phyloP scores from a whole-genome alignment of 2,797 vertebrate species.

The Molossus molossus region DNA sequence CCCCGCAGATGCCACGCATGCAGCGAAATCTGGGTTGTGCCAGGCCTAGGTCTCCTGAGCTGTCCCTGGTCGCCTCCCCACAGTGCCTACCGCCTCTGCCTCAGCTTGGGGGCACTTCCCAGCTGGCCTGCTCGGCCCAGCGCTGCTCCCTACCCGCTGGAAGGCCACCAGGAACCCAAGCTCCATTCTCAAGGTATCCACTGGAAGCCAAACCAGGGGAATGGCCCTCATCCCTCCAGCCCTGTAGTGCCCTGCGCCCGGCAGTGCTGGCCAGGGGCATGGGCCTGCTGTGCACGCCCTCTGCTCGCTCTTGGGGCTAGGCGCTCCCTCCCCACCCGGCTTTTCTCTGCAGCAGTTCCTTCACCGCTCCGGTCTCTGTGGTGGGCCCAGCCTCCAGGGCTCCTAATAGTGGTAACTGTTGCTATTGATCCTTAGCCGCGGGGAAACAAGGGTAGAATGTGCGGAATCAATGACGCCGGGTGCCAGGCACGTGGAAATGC shows the following conservation, averaged over 20 bases:
- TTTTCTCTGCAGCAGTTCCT: background rate
- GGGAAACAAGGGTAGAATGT: background rate
- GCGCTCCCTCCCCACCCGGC: background rate
- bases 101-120: background rate
- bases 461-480: background rate
- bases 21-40: rapidly evolving
- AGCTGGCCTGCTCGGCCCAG: background rate
- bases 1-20: background rate
- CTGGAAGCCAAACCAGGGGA: background rate
- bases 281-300: background rate
- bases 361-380: background rate
- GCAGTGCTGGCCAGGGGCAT: rapidly evolving
- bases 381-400: background rate
- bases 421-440: background rate
- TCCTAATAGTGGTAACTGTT: background rate
- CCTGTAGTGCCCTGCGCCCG: rapidly evolving
- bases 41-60: background rate
- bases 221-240: background rate
- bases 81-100: rapidly evolving
- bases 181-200: background rate
- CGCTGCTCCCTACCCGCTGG: background rate
- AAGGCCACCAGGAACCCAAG: rapidly evolving
- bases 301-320: background rate
- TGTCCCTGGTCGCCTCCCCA: rapidly evolving
- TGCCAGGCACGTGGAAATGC: background rate